Evolutionary conservation across 64 coral and sea anemone species (phyloP), one percentile per base, ranked within the genome.

Genomic region (Stichodactyla helianthus): DNA sequence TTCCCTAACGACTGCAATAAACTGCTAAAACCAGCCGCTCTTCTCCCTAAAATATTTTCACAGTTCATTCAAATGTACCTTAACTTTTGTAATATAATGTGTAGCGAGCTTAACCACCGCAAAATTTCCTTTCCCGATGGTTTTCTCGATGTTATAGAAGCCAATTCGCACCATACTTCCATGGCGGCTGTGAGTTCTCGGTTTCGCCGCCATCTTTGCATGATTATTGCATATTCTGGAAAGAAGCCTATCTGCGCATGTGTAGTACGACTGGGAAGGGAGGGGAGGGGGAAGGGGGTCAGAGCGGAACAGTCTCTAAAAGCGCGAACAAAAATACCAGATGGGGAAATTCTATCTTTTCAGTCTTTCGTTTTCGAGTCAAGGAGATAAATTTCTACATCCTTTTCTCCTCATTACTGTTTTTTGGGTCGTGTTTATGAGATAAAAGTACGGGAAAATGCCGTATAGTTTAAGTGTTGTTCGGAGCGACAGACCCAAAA

Each of bases 141-240:
- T 99, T 85, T 93, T 95, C 79, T 99, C 97, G 86, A 99, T 99
- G 78, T 79, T 95, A 86, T 99, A 99, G 77, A 92, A 86, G 57
- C 97, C 97, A 54, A 99, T 94, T 95, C 93, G 89, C 59, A 95
- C 97, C 55, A 97, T 91, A 97, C 94, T 97, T 80, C 91, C 94
- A 93, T 97, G 91, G 86, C 93, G 93, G 91, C 91, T 99, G 86
- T 92, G 90, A 94, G 83, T 92, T 88, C 93, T 89, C 85, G 87
- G 76, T 90, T 94, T 99, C 92, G 94, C 97, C 97, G 97, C 97
- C 97, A 99, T 99, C 91, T 99, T 99, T 86, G 84, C 96, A 98
- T 98, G 96, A 99, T 94, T 92, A 99, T 90, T 91, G 86, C 86
- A 88, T 88, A 84, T 84, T 78, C 82, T 71, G 17, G 60, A 55